Evolutionary conservation across 2,797 vertebrate genomes (phyloP).

Genomic region (Melanotaenia pygmaea): DNA sequence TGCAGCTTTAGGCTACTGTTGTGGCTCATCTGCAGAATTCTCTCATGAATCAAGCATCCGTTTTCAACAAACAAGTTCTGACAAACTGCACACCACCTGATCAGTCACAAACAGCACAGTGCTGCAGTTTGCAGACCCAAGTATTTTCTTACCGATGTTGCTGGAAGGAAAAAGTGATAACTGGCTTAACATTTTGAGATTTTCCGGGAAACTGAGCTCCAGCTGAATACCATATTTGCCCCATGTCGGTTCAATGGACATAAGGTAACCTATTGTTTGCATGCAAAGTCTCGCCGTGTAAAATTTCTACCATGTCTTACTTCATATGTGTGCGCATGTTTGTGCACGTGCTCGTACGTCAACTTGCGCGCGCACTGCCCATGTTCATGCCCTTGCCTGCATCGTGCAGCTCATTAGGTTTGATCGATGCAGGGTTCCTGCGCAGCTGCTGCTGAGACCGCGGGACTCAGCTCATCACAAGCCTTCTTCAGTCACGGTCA

Average conservation of each 20-base stretch:
- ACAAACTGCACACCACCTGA: neutral
- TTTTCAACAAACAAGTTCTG: conserved; percentile 12
- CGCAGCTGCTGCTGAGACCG: conserved; percentile 27
- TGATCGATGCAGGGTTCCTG: conserved; percentile 48
- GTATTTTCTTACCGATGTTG: neutral
- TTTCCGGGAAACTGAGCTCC: neutral
- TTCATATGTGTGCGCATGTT: neutral
- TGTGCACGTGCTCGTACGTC: conserved; percentile 31
- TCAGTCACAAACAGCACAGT: neutral
- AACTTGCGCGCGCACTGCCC: conserved; percentile 22
- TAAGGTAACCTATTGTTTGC: neutral
- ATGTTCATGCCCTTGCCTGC: conserved; percentile 38
- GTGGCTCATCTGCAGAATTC: conserved; percentile 12
- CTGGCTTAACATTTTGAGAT: neutral
- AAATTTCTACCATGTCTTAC: neutral
- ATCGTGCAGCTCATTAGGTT: conserved; percentile 63
- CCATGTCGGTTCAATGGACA: neutral
- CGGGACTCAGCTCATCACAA: conserved; percentile 19
- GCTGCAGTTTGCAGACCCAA: neutral
- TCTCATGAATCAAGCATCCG: neutral
- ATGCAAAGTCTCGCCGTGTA: neutral
- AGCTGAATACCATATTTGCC: neutral
- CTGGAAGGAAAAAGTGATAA: neutral
- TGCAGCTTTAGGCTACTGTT: neutral
- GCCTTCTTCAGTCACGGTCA: conserved; percentile 27